Conservation (phyloP, 2,888 invertebrate species). For the Oxyteleia sp. region DNA sequence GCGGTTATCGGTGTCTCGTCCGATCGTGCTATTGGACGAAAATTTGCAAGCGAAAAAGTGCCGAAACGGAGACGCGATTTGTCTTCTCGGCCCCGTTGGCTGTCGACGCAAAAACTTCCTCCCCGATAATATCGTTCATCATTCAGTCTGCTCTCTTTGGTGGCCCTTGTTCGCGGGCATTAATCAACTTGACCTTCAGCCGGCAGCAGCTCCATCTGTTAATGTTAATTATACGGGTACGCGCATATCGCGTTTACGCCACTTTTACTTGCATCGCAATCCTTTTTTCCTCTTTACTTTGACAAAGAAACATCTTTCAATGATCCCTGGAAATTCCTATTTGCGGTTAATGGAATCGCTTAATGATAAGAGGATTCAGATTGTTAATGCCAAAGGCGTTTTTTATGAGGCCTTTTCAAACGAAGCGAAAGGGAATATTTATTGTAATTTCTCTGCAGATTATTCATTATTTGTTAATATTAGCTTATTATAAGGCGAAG, state of each 20-base stretch:
- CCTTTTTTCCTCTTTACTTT: constrained; percentile 8
- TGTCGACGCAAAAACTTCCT: constrained; percentile 18
- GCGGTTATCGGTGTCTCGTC: constrained; percentile 48
- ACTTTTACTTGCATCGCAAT: constrained; percentile 66
- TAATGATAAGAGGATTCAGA: background rate
- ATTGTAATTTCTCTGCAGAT: too few species aligned
- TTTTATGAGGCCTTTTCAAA: too few species aligned
- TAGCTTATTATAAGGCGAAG: too few species aligned
- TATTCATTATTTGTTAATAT: too few species aligned
- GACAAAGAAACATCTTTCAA: constrained; percentile 23
- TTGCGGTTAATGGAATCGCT: constrained; percentile 1
- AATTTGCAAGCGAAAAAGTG: constrained; percentile 43
- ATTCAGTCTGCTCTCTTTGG: constrained; percentile 36
- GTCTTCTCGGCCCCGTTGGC: constrained; percentile 17
- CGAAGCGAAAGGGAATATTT: too few species aligned
- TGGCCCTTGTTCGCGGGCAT: constrained; percentile 56
- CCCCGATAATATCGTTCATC: constrained; percentile 33
- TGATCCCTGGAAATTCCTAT: constrained; percentile 12
- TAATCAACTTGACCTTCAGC: constrained; percentile 70
- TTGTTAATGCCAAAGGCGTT: background rate
- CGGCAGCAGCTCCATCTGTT: constrained; percentile 56
- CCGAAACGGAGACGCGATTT: constrained; percentile 39
- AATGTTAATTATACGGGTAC: constrained; percentile 63
- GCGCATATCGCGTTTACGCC: constrained; percentile 60
- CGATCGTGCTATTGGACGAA: constrained; percentile 35